Evolutionary conservation across 2,888 invertebrate genomes (phyloP), one percentile per base, ranked within the genome.

Genomic region (Trichacis sp.): DNA sequence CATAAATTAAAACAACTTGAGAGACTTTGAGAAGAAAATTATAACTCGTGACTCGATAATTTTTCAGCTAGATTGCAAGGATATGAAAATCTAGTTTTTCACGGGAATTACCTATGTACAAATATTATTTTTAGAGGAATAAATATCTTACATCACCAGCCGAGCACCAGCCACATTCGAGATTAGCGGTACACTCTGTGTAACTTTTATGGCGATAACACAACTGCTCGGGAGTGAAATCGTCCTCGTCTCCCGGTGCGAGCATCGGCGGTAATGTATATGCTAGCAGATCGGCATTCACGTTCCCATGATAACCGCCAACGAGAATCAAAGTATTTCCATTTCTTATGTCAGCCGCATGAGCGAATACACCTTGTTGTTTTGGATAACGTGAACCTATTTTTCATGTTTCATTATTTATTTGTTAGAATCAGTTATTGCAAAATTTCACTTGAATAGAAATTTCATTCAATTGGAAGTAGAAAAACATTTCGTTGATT

Each of bases 111-210:
- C n/a, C n/a, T n/a, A n/a, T n/a, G n/a, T n/a, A n/a, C n/a, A n/a
- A n/a, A n/a, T n/a, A n/a, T n/a, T n/a, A n/a, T n/a, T n/a, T n/a
- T n/a, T n/a, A n/a, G n/a, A n/a, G n/a, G n/a, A n/a, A n/a, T n/a
- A n/a, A n/a, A n/a, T n/a, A n/a, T n/a, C n/a, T 73, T 78, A 89
- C 88, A 69, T 90, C 91, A 70, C 92, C 92, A 18, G 92, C 91
- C 0, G 94, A 93, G 82, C 97, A 97, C 95, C 95, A 96, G 11
- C 96, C 95, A 80, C 97, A 97, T 83, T 96, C 96, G 0, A 96
- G 95, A 85, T 97, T 95, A 0, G 94, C 92, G 0, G 93, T 89
- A 76, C 95, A 96, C 77, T 93, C 93, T 1, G 91, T 90, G 72
- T 93, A 90, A 24, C 90, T 89, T 71, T 88, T 88, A 79, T 94